Evolutionary conservation across 2,113 vertebrate genomes (phyloP), one percentile per base, ranked within the genome.

Genomic region (Eulacestoma nigropectus): DNA sequence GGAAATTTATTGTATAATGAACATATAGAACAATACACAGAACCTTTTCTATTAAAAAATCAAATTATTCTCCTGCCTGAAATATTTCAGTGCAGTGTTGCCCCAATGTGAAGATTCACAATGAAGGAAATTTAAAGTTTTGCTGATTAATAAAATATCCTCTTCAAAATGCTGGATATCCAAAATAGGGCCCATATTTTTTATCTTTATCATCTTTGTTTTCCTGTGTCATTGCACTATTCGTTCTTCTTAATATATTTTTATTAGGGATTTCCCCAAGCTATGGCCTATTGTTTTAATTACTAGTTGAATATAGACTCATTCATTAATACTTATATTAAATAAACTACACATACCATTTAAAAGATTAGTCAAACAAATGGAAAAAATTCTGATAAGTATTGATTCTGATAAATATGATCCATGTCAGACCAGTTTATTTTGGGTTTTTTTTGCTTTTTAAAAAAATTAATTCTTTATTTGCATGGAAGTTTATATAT

Each of bases 281-380:
- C 5, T 32, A 13, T 33, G 39, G 16, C 12, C 19, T 65, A 26
- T 20, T 52, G 12, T 37, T 80, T 62, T 79, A 53, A 49, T 52
- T 50, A 32, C 3, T 49, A 23, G 5, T 55, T 70, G 37, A 90
- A 79, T 52, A 70, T 14, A 47, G 52, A 50, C 42, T 21, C 0
- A 44, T 50, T 78, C 0, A 2, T 73, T 47, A 63, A 42, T 87
- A 59, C 17, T 70, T 82, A 27, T 9, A 23, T 55, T 37, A 55
- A 50, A 39, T 17, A 64, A 59, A 42, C 2, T 8, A 42, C 4
- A 42, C 3, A 50, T 76, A 14, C 3, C 0, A 8, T 32, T 74
- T 63, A 32, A 91, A 76, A 81, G 3, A 32, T 35, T 64, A 50
- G 12, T 56, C 30, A 64, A 60, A 39, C 4, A 81, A 20, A 33